phyloP scores from a whole-genome alignment of 1,140 invertebrate species.

The Mylabris phalerata region DNA sequence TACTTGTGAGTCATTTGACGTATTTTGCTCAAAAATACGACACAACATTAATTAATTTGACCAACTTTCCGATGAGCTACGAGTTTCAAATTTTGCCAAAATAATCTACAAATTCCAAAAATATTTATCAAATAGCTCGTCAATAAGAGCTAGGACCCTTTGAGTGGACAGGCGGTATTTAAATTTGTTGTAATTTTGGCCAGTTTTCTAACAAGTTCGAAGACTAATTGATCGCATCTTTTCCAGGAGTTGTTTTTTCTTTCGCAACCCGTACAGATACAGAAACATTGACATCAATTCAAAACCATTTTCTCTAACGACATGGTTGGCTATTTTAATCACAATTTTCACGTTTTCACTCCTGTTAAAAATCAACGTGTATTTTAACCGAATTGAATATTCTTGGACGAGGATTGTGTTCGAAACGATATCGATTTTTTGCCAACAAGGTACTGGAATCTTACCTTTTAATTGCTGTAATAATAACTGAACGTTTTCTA shows the following conservation, averaged over 20 bases:
- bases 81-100: too few relatives aligned
- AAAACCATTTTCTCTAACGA: conserved; percentile 1
- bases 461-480: too few relatives aligned
- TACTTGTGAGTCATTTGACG: too few relatives aligned
- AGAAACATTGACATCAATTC: not conserved
- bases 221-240: not conserved
- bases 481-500: not conserved
- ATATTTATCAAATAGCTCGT: too few relatives aligned
- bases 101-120: too few relatives aligned
- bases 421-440: conserved; percentile 1
- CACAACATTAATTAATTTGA: too few relatives aligned
- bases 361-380: not conserved
- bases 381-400: not conserved
- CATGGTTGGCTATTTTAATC: not conserved
- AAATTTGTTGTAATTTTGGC: too few relatives aligned
- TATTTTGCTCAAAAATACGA: too few relatives aligned
- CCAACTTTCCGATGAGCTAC: too few relatives aligned
- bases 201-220: too few relatives aligned
- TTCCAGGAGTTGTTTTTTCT: conserved; percentile 8
- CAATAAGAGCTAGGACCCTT: too few relatives aligned
- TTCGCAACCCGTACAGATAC: not conserved
- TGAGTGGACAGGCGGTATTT: too few relatives aligned
- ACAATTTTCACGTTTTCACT: not conserved
- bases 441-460: not conserved
- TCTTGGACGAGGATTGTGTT: not conserved